Base-by-base conservation (phyloP, 2,888 invertebrate genomes). In the Gortyna flavago region DNA sequence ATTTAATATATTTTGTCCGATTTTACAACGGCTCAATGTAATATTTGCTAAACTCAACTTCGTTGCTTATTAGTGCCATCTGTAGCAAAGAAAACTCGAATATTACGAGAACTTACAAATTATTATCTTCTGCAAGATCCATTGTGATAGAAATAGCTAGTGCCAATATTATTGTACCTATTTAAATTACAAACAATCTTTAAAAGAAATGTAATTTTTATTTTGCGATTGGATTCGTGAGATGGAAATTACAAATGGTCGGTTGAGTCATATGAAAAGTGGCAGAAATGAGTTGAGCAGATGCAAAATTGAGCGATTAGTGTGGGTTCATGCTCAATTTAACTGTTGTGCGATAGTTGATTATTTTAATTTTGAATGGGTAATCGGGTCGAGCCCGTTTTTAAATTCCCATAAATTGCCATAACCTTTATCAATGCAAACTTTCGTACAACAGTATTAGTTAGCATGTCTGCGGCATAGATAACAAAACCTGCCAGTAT, bases 121-220 rank as follows among this genome's bases (percentile, higher is more conserved):
- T 65, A 86, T 83, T 57, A 86, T 81, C 80, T 87, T 90, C 90
- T 90, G 93, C 93, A 94, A 94, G 93, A 93, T 95, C 92, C 89
- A 92, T 92, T 95, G 95, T 95, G 96, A 96, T 95, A 95, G 94
- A 91, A 82, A 92, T 94, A 95, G 94, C 90, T 95, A 95, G 96
- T 96, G 96, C 96, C 96, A 95, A 96, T 92, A 91, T 74, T 76
- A 72, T 77, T 83, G 72, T 72, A n/a, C n/a, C n/a, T n/a, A 66
- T 75, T 74, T 77, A 82, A 87, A 89, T 88, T 86, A 81, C 79
- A 85, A 82, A 77, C 79, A 72, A 81, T 78, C 80, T 80, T 72
- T 77, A 65, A 84, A 80, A 72, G 35, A 57, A 68, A 69, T 68
- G 41, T 66, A 69, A 38, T 59, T 82, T 89, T 87, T 80, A 75